These are phyloP conservation scores for Chrysolina haemoptera DNA, from an alignment of 2,888 invertebrate species.

Conservation along the genomic window DNA sequence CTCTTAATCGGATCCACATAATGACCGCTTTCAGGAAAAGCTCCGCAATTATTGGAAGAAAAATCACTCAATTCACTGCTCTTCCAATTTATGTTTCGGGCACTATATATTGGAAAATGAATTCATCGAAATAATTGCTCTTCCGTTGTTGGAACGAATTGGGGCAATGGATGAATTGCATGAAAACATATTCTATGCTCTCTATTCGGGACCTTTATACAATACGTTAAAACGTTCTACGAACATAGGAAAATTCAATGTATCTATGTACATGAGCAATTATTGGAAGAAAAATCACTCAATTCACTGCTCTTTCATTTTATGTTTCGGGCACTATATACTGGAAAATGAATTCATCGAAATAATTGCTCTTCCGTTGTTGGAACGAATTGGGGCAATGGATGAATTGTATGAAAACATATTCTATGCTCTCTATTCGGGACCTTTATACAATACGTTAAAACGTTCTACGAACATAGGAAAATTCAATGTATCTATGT, in stretches of 20 bases:
- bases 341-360: conserved; percentile 2
- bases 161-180: not conserved
- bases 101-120: conserved; percentile 2
- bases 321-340: conserved; percentile 19
- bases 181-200: not conserved
- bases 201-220: not conserved
- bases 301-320: conserved; percentile 48
- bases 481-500: no score
- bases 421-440: not conserved
- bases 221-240: no score
- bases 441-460: not conserved
- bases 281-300: conserved; percentile 60
- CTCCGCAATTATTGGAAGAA: conserved; percentile 59
- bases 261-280: no score
- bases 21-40: conserved; percentile 62
- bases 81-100: conserved; percentile 29
- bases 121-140: not conserved
- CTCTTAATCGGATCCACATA: conserved; percentile 61
- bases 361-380: not conserved
- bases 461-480: no score
- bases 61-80: conserved; percentile 58
- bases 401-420: not conserved
- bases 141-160: not conserved
- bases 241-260: no score
- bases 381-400: not conserved